phyloP scores from a whole-genome alignment of 2,113 vertebrate species.

The Myocastor coypus region DNA sequence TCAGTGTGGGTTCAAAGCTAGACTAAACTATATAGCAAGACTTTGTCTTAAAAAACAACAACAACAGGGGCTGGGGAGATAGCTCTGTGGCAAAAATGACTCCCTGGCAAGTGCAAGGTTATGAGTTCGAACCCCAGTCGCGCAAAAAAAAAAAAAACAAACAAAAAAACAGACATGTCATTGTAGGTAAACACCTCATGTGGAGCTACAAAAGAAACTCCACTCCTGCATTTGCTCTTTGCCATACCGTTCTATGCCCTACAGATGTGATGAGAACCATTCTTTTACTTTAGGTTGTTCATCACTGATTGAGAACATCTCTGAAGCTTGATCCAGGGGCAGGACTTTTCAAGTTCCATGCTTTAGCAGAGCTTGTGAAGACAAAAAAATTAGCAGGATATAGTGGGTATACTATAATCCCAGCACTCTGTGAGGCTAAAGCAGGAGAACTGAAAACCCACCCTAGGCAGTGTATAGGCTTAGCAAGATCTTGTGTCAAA shows the following conservation, averaged over 20 bases:
- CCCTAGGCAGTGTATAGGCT: not conserved
- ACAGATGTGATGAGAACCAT: not conserved
- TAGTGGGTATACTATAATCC: not conserved
- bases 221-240: not conserved
- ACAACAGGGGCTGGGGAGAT: too few relatives aligned
- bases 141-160: too few relatives aligned
- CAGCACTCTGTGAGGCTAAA: not conserved
- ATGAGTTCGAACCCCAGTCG: too few relatives aligned
- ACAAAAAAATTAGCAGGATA: not conserved
- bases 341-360: not conserved
- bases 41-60: not conserved
- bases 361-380: slow-evolving; percentile 14
- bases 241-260: not conserved
- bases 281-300: not conserved
- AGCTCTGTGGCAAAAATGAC: too few relatives aligned
- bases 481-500: not conserved
- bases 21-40: not conserved
- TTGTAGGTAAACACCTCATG: not conserved
- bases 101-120: too few relatives aligned
- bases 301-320: not conserved
- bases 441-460: not conserved
- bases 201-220: not conserved
- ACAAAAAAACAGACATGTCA: not conserved
- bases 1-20: not conserved
- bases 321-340: not conserved